phyloP scores from a whole-genome alignment of 2,113 vertebrate species.

The Ictalurus punctatus region DNA sequence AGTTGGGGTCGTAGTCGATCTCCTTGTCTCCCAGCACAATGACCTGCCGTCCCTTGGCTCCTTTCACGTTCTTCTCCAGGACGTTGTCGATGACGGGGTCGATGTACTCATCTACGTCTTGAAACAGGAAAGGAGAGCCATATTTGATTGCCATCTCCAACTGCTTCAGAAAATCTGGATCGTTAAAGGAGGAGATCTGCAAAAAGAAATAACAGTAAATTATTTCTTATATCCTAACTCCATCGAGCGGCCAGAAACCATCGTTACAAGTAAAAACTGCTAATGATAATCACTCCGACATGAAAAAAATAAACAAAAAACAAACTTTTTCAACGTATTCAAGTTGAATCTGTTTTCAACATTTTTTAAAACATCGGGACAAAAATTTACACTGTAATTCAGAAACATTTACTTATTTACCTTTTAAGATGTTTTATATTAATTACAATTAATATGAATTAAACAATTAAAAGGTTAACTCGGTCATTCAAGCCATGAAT shows the following conservation, averaged over 20 bases:
- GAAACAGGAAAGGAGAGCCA: constrained; percentile 90
- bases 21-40: constrained; percentile 91
- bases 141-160: constrained; percentile 93
- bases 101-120: constrained; percentile 92
- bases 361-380: too few species aligned
- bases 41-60: constrained; percentile 78
- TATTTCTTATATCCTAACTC: neutral
- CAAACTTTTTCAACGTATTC: neutral
- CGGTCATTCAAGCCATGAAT: too few species aligned
- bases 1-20: constrained; percentile 90
- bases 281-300: neutral
- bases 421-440: too few species aligned
- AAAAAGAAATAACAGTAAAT: constrained; percentile 19
- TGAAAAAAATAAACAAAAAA: neutral
- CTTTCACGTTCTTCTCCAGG: constrained; percentile 87
- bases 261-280: neutral
- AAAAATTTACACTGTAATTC: too few species aligned
- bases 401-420: too few species aligned
- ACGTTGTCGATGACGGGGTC: constrained; percentile 95
- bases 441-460: too few species aligned
- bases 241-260: neutral
- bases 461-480: too few species aligned
- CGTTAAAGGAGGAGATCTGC: constrained; percentile 91
- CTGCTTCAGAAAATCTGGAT: constrained; percentile 93
- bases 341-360: neutral